These are phyloP conservation scores for Hedychridium roseum DNA, from an alignment of 2,888 invertebrate genomes.

Conservation along the genomic window DNA sequence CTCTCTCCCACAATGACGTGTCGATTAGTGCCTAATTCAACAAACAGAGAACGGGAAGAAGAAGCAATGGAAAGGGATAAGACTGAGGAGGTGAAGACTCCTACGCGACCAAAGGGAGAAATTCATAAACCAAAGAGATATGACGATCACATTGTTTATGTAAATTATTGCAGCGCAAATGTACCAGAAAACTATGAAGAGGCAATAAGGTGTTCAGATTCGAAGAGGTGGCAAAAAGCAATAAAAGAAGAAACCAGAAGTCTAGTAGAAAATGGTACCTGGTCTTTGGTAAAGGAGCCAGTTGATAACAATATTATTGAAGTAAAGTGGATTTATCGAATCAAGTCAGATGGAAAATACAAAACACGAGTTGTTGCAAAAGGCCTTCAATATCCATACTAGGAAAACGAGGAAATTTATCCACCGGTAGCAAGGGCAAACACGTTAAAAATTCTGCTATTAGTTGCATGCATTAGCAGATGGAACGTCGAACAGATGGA, in stretches of 20 bases:
- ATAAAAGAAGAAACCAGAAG: background rate
- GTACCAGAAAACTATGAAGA: conserved; percentile 14
- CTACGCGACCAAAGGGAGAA: background rate
- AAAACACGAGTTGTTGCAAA: background rate
- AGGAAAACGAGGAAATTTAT: background rate
- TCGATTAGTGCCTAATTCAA: too few species aligned
- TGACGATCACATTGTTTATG: background rate
- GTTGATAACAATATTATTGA: background rate
- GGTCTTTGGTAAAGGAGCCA: conserved; percentile 6
- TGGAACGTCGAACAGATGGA: background rate
- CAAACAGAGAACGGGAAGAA: too few species aligned
- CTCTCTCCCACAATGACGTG: too few species aligned
- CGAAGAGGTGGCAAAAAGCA: conserved; percentile 2
- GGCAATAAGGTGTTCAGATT: conserved; percentile 8
- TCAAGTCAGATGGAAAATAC: background rate
- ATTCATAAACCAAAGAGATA: background rate
- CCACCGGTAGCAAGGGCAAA: background rate
- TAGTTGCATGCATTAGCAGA: background rate
- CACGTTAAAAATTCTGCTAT: background rate
- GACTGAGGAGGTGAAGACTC: background rate
- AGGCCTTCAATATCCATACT: background rate
- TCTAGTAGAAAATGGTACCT: conserved; percentile 2
- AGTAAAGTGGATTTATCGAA: background rate
- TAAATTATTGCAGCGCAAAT: background rate
- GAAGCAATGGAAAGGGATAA: too few species aligned